Percentiles rank a stretch among this genome's conserved stretches.
Conservation (phyloP, 2,797 vertebrate genomes). For the Monodelphis domestica region DNA sequence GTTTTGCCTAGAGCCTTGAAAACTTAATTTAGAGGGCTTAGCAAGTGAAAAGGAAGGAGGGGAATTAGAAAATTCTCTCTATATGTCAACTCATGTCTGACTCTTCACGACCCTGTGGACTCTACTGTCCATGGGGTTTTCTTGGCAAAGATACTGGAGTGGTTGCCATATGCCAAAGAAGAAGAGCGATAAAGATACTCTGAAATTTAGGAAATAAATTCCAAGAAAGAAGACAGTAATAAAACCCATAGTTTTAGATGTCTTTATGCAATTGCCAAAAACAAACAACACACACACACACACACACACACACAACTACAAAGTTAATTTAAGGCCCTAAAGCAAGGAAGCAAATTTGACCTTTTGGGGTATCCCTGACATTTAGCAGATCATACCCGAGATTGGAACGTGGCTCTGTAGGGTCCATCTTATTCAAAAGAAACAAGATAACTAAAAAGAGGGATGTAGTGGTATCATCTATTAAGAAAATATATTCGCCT, state of each 20-base stretch:
- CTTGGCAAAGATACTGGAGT: background rate
- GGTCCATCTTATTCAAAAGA: background rate
- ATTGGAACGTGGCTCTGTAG: background rate
- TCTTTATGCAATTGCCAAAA: background rate
- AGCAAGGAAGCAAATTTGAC: background rate
- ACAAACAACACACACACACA: background rate
- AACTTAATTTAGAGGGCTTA: background rate
- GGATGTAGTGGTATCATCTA: background rate
- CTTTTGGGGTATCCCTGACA: background rate
- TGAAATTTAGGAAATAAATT: background rate
- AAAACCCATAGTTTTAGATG: background rate
- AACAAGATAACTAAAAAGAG: background rate
- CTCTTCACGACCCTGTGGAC: too few relatives aligned
- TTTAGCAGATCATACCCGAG: background rate
- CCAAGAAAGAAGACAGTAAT: background rate
- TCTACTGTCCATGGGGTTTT: background rate
- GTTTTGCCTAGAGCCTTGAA: background rate
- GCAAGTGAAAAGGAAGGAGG: background rate
- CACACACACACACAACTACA: background rate
- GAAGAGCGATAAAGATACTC: background rate
- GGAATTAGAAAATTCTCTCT: background rate
- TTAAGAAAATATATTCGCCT: background rate
- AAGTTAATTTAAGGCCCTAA: background rate
- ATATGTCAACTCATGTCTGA: background rate
- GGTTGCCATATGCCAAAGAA: background rate